These are phyloP conservation scores for Hippocampus zosterae DNA, from an alignment of 2,113 vertebrate species.

Conservation along the genomic window DNA sequence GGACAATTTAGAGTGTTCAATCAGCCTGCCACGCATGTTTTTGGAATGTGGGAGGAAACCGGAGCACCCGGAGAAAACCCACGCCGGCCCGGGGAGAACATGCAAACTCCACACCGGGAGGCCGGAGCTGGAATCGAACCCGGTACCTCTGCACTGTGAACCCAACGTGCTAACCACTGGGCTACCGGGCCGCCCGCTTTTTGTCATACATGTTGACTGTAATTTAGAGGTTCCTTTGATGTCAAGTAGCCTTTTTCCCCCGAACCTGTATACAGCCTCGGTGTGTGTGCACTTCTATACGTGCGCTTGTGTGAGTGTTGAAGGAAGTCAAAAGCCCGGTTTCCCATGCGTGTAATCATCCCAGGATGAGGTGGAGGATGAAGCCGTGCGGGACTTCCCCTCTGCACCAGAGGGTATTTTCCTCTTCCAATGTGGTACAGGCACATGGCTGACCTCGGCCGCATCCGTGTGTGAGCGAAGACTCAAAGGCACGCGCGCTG, in stretches of 20 bases:
- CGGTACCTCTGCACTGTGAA: too few species aligned
- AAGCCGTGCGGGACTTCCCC: conserved; percentile 69
- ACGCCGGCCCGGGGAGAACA: too few species aligned
- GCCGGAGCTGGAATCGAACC: too few species aligned
- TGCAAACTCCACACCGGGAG: too few species aligned
- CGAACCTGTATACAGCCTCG: conserved; percentile 22
- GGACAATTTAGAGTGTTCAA: too few species aligned
- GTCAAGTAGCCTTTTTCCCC: conserved; percentile 31
- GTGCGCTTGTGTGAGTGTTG: conserved; percentile 26
- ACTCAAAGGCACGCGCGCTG: background rate
- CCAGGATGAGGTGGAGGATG: conserved; percentile 67
- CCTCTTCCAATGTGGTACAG: conserved; percentile 63
- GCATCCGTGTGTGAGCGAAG: conserved; percentile 18
- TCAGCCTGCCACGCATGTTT: too few species aligned
- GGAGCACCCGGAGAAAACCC: too few species aligned
- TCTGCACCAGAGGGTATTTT: conserved; percentile 68
- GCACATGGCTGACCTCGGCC: conserved; percentile 62
- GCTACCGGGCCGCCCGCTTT: too few species aligned
- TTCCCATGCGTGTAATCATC: conserved; percentile 71
- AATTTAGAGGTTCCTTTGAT: conserved; percentile 42
- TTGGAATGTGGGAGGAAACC: too few species aligned
- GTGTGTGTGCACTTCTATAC: conserved; percentile 24
- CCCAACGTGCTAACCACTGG: too few species aligned
- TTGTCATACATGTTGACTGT: conserved; percentile 32
- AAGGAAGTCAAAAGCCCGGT: conserved; percentile 63